Base-by-base conservation (phyloP, 2,797 vertebrate species). In the Picus viridis region DNA sequence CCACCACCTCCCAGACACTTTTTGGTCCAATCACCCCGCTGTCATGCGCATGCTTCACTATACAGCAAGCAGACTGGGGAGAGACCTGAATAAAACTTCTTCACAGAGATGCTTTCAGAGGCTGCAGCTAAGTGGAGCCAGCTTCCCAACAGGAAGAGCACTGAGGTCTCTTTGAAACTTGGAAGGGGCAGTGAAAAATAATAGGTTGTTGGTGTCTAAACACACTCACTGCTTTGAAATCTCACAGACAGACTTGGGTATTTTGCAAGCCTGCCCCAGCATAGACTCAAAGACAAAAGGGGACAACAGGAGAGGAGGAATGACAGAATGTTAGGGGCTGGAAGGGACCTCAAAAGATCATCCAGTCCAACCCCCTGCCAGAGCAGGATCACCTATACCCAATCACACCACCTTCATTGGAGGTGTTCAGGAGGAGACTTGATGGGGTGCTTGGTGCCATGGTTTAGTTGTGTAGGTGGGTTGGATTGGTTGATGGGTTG, bases 231-330 rank as follows among this genome's bases (percentile, higher is more conserved):
- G 41, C 63, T 91, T 63, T 79, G 56, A 90, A 88, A 86, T 69
- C 59, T 67, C 70, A 72, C 43, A 65, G 0, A 26, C 23, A 83
- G 16, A 88, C 73, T 26, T 93, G 69, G 45, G 73, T 61, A 93
- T 76, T 97, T 96, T 70, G 59, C 83, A 95, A 95, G 56, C 22
- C 67, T 83, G 30, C 65, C 69, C 80, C 27, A 68, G 78, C 49
- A 63, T 65, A 74, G n/a, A 74, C 19, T 82, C 51, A 67, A 77
- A 90, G 56, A 68, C 16, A 92, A 88, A 67, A 93, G 73, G 36
- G 17, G 41, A 83, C 79, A 90, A 73, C 7, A 87, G 79, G 63
- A 94, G 56, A 83, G 62, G 81, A 80, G 62, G 47, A 47, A 47
- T 47, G 19, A 47, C 19, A 47, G 47, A 47, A 16, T 16, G 16